Evolutionary conservation across 1,140 invertebrate species (phyloP).

Genomic region (Zaprionus ornatus): DNA sequence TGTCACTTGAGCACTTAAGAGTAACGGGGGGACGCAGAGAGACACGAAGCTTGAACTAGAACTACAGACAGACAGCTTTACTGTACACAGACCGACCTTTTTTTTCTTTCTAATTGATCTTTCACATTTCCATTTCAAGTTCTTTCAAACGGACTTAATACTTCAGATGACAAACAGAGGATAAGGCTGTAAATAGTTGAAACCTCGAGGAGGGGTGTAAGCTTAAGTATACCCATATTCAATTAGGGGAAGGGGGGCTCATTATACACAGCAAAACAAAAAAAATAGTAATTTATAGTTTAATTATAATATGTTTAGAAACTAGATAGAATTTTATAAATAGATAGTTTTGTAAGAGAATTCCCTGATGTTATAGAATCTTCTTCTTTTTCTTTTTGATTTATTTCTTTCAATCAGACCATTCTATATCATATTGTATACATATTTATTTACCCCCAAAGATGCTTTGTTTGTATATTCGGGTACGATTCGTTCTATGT

Average conservation of each 20-base stretch:
- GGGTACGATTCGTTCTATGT: neutral
- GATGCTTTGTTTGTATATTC: neutral
- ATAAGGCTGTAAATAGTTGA: neutral
- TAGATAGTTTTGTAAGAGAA: neutral
- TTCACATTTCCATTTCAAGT: neutral
- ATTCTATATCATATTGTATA: no score
- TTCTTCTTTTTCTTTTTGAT: neutral
- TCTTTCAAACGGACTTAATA: neutral
- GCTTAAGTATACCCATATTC: neutral
- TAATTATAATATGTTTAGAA: neutral
- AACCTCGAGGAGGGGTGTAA: neutral
- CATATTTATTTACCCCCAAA: no score
- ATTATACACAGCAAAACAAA: neutral
- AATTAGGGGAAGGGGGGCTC: neutral
- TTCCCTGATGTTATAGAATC: neutral
- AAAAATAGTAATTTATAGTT: neutral
- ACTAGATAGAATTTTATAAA: neutral
- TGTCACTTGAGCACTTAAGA: neutral
- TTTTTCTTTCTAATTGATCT: no score
- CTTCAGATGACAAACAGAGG: slow-evolving; percentile 6
- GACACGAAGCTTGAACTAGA: no score
- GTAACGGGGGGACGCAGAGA: no score
- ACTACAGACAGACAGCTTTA: no score
- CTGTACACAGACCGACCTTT: no score
- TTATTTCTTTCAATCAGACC: neutral